Evolutionary conservation across 2,797 vertebrate genomes (phyloP), one percentile per base, ranked within the genome.

Genomic region (Parambassis ranga): DNA sequence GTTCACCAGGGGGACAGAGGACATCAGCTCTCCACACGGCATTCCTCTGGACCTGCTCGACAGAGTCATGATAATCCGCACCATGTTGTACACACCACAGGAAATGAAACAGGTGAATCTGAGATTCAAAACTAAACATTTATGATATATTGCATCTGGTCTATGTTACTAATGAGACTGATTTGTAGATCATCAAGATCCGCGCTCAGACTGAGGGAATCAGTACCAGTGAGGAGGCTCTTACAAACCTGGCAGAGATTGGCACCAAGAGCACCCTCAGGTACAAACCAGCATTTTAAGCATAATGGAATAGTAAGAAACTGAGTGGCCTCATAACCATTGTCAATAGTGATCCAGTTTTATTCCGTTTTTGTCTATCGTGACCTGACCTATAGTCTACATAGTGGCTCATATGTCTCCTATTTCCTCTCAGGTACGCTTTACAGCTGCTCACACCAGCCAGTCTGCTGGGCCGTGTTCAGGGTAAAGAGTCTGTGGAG

Each of bases 201-300:
- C 94, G 98, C 10, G 92, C 96, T 60, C 97, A 99, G 90, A 99
- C 94, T 0, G 98, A 99, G 76, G 93, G 96, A 13, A 97, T 99
- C 82, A 95, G 88, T 67, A 94, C 96, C 80, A 98, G 95, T 1
- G 98, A 99, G 65, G 97, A 98, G 39, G 94, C 96, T 6, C 88
- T 99, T 15, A 82, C 93, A 73, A 96, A 98, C 73, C 87, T 99
- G 51, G 95, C 96, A 37, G 97, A 99, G 83, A 97, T 98, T 0
- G 96, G 97, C 69, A 95, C 95, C 51, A 99, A 98, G 90, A 98
- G 96, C 73, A 99, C 98, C 0, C 92, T 99, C 77, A 94, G 97
- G 97, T 99, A 89, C 10, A 13, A 10, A 43, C 19, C 4, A 2
- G 10, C 23, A 14, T 5, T 41, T 23, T 50, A 5, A 13, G 8